Evolutionary conservation across 2,888 invertebrate genomes (phyloP), one percentile per base, ranked within the genome.

Genomic region (Drosophila peninsularis): DNA sequence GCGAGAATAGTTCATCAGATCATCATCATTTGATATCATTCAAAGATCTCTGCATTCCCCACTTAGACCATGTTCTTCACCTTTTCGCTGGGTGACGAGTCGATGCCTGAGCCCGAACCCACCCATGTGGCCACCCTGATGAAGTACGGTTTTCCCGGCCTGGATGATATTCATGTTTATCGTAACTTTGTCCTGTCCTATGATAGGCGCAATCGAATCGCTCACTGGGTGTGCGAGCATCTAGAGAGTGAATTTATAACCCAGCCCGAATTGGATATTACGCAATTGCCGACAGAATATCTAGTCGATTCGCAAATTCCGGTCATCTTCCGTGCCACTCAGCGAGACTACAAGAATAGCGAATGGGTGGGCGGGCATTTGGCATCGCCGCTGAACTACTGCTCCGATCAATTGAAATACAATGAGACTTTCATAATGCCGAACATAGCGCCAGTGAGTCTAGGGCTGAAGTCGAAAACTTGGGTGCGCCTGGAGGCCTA

Each of bases 171-270:
- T 3, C 94, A 97, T 73, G 96, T 97, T 0, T 97, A 95, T 89
- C 96, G 97, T 80, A 96, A 98, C 92, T 99, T 94, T 93, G 96
- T 99, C 9, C 91, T 99, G 10, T 97, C 98, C 0, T 99, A 98
- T 80, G 98, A 99, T 91, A 94, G 95, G 77, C 94, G 96, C 71
- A 97, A 95, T 76, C 94, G 96, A 70, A 96, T 97, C 6, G 96
- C 99, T 0, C 95, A 97, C 90, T 99, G 99, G 99, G 98, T 98
- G 1, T 97, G 98, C 91, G 99, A 99, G 91, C 98, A 98, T 90
- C 21, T 85, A 3, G 62, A 49, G 0, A 24, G 44, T 4, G 66
- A 68, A 0, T 57, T 53, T 7, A 91, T 99, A 30, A 96, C 96
- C 0, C 0, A 94, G 17, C 1, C 5, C 6, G 71, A 70, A 10